phyloP scores from a whole-genome alignment of 2,113 vertebrate genomes.

The Neogale vison region DNA sequence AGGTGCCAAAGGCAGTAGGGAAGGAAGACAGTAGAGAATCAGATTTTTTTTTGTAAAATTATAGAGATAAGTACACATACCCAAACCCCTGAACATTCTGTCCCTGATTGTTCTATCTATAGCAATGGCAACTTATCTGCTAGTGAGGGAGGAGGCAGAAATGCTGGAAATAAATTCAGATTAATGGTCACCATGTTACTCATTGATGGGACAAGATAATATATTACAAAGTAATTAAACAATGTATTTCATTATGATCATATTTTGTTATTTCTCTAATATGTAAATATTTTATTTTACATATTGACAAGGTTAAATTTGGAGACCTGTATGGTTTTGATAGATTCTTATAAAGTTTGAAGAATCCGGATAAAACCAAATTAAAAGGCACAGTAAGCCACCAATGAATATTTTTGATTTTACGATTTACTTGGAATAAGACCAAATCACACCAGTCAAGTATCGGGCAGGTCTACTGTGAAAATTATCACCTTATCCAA shows the following conservation, averaged over 20 bases:
- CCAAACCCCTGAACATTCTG: background rate
- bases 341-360: background rate
- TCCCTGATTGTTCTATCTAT: background rate
- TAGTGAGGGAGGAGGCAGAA: background rate
- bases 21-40: background rate
- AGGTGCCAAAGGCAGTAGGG: background rate
- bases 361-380: background rate
- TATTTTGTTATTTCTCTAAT: slow-evolving; percentile 7
- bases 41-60: background rate
- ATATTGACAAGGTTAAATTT: background rate
- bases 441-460: background rate
- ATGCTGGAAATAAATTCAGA: background rate
- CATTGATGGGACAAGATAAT: background rate
- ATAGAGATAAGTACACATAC: background rate
- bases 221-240: background rate
- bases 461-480: background rate
- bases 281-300: background rate
- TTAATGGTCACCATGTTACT: background rate
- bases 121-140: background rate
- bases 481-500: background rate
- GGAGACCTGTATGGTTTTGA: background rate
- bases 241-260: background rate
- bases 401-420: background rate
- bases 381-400: background rate
- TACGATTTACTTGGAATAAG: background rate